These are phyloP conservation scores for Siniperca scherzeri DNA, from an alignment of 2,797 vertebrate species.

Conservation along the genomic window DNA sequence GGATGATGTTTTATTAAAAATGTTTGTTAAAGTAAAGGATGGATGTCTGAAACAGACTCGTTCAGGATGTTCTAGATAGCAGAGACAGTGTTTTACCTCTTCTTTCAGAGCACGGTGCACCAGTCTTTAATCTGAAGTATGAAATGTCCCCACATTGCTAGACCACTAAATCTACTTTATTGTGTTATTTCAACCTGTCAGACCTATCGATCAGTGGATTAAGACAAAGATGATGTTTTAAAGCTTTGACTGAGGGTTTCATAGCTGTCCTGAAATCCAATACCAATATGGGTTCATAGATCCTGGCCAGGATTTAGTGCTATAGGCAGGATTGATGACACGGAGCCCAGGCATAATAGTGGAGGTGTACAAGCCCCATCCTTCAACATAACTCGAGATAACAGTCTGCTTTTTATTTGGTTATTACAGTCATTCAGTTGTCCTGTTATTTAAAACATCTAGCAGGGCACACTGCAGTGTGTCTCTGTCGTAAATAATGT, in stretches of 20 bases:
- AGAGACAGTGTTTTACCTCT: constrained; percentile 49
- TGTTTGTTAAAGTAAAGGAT: neutral
- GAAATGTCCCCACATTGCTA: constrained; percentile 68
- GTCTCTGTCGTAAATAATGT: constrained; percentile 56
- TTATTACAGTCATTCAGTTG: constrained; percentile 77
- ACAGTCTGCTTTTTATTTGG: constrained; percentile 72
- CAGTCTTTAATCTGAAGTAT: constrained; percentile 70
- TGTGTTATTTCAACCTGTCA: constrained; percentile 84
- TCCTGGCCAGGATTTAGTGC: constrained; percentile 78
- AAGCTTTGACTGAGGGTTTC: constrained; percentile 81
- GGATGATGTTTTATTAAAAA: neutral
- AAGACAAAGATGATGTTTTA: constrained; percentile 85
- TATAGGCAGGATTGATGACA: constrained; percentile 77
- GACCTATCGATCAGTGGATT: constrained; percentile 84
- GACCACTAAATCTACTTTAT: constrained; percentile 83
- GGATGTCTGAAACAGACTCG: neutral
- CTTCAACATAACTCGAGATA: constrained; percentile 77
- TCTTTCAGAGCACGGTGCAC: constrained; percentile 44
- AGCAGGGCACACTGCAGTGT: constrained; percentile 12
- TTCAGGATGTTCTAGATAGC: constrained; percentile 33
- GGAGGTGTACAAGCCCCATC: constrained; percentile 63
- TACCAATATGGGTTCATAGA: constrained; percentile 79
- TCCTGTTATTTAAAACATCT: constrained; percentile 75
- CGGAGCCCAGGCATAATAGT: constrained; percentile 47
- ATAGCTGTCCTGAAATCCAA: constrained; percentile 79